Conservation (phyloP, 92 coral and sea anemone genomes). For the Blastomussa wellsi region DNA sequence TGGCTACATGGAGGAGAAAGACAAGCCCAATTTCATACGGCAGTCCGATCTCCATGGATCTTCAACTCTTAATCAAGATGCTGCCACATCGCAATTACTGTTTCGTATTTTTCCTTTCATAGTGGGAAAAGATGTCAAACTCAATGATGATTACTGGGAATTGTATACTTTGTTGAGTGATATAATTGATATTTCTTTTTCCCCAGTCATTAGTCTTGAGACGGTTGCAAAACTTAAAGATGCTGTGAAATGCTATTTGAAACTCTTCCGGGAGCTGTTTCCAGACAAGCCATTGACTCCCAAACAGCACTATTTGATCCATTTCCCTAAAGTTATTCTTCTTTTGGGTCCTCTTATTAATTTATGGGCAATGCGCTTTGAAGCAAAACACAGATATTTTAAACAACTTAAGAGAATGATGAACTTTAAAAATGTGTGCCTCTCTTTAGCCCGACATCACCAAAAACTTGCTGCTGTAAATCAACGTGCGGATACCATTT, state of each 20-base stretch:
- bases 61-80: conserved; percentile 10
- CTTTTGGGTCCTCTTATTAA: conserved; percentile 42
- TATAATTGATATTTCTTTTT: conserved; percentile 35
- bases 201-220: conserved; percentile 26
- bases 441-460: conserved; percentile 31
- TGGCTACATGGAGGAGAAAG: conserved; percentile 49
- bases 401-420: conserved; percentile 26
- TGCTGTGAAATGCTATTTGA: conserved; percentile 24
- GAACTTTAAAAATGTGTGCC: conserved; percentile 45
- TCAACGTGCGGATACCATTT: neutral
- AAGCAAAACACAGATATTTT: conserved; percentile 45
- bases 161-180: conserved; percentile 19
- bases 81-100: neutral
- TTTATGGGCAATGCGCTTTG: conserved; percentile 61
- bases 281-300: conserved; percentile 29
- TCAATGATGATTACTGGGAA: conserved; percentile 29
- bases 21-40: conserved; percentile 42
- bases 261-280: conserved; percentile 17
- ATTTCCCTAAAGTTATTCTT: conserved; percentile 43
- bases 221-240: conserved; percentile 24
- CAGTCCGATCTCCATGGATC: conserved; percentile 13
- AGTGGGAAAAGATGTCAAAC: conserved; percentile 12
- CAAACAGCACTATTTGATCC: conserved; percentile 42
- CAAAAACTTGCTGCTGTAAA: conserved; percentile 33
- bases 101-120: conserved; percentile 18